Percentiles rank a stretch among this genome's conserved stretches.
These are phyloP conservation scores for Mirza zaza DNA, from an alignment of 2,113 vertebrate genomes.

Conservation along the genomic window DNA sequence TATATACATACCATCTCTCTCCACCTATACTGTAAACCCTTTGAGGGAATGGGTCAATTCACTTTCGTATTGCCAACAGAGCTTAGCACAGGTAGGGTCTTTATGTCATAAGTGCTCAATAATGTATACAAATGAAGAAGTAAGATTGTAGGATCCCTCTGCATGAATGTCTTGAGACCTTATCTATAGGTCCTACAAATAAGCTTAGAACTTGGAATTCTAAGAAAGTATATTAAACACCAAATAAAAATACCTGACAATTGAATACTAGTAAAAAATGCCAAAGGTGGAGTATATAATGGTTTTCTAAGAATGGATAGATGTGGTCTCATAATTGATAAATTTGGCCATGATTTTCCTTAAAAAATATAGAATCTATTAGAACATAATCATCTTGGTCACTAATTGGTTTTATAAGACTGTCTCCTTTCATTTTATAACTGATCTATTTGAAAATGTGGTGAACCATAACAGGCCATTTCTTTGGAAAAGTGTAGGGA, in stretches of 20 bases:
- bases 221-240: neutral
- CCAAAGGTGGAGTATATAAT: neutral
- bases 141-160: neutral
- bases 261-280: slow-evolving; percentile 1
- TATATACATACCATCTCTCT: neutral
- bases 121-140: neutral
- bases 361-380: slow-evolving; percentile 17
- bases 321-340: neutral
- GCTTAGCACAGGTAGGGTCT: neutral
- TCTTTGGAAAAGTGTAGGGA: slow-evolving; percentile 41
- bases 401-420: slow-evolving; percentile 59
- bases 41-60: neutral
- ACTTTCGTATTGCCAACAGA: neutral
- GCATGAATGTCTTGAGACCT: neutral
- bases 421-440: slow-evolving; percentile 55
- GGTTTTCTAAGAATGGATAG: slow-evolving; percentile 41
- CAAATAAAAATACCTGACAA: slow-evolving; percentile 41
- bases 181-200: neutral
- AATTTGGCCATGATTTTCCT: slow-evolving; percentile 23
- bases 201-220: neutral
- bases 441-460: slow-evolving; percentile 7
- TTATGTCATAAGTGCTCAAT: neutral
- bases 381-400: slow-evolving; percentile 37
- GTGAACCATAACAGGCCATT: slow-evolving; percentile 53
- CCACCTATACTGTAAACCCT: neutral